Percentiles rank a stretch among this genome's conserved stretches.
Evolutionary conservation across 2,888 invertebrate species (phyloP).

Genomic region (Eudemis profundana): DNA sequence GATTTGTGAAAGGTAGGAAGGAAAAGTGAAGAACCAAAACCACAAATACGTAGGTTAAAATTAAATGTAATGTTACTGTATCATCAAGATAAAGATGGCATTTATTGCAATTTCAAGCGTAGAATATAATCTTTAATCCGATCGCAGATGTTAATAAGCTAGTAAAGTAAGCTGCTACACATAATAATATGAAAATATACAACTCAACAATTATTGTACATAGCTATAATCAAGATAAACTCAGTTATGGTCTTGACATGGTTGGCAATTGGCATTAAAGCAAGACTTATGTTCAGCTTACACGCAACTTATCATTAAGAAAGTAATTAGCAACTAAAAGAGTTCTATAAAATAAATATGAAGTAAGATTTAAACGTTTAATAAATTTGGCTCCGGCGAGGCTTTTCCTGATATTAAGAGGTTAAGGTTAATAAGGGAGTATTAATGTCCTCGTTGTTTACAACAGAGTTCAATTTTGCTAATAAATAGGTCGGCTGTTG

Average conservation of each 20-base stretch:
- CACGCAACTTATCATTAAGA: slow-evolving; percentile 37
- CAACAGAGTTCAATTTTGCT: not conserved
- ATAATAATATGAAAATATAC: slow-evolving; percentile 11
- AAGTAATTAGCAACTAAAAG: slow-evolving; percentile 23
- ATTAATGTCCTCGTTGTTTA: no score
- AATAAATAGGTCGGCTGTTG: not conserved
- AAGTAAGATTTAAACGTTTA: not conserved
- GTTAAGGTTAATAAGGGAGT: not conserved
- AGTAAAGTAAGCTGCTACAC: slow-evolving; percentile 2
- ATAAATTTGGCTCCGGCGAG: not conserved
- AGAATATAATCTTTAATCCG: slow-evolving; percentile 30
- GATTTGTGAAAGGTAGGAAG: slow-evolving; percentile 33
- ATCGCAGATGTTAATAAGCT: slow-evolving; percentile 34
- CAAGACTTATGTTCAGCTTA: slow-evolving; percentile 32
- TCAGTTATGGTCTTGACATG: slow-evolving; percentile 20
- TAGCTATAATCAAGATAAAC: slow-evolving; percentile 36
- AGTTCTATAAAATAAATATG: slow-evolving; percentile 2
- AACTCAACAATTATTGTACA: slow-evolving; percentile 27
- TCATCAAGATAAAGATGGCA: slow-evolving; percentile 37
- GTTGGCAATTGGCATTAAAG: slow-evolving; percentile 31
- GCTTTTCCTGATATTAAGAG: not conserved
- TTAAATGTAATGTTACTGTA: slow-evolving; percentile 31
- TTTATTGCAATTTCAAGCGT: slow-evolving; percentile 27
- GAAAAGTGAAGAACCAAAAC: slow-evolving; percentile 21
- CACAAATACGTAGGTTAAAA: slow-evolving; percentile 10